A percentile compares a stretch with the other conserved stretches of the same genome.
These are phyloP conservation scores for Papilio dardanus DNA, from an alignment of 1,140 invertebrate species.

Conservation along the genomic window DNA sequence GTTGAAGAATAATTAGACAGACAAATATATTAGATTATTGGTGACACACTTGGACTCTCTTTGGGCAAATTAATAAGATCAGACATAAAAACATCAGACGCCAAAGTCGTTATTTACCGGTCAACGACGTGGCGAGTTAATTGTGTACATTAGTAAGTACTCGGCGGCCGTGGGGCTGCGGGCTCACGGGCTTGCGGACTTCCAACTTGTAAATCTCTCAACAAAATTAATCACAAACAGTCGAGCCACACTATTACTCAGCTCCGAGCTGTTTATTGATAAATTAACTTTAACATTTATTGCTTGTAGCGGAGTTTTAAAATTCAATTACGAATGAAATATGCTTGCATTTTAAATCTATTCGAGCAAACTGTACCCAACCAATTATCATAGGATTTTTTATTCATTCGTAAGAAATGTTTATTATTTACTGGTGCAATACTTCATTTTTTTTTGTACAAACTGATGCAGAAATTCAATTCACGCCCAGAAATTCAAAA, in stretches of 20 bases:
- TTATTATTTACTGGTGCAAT: not conserved
- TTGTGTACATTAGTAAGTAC: constrained; percentile 17
- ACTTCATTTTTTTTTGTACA: not conserved
- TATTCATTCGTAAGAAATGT: not conserved
- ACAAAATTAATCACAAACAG: constrained; percentile 22
- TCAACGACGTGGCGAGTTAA: constrained; percentile 7
- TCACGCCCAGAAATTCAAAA: not conserved
- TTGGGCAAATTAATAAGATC: too few species aligned
- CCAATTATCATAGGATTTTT: not conserved
- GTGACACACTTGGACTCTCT: too few species aligned
- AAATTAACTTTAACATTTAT: constrained; percentile 19
- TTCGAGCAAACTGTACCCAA: not conserved
- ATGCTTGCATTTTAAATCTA: not conserved
- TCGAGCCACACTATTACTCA: constrained; percentile 15
- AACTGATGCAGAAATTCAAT: too few species aligned
- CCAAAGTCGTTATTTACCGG: constrained; percentile 6
- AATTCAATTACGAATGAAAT: constrained; percentile 6
- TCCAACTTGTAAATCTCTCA: constrained; percentile 21
- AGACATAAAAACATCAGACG: not conserved
- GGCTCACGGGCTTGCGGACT: not conserved
- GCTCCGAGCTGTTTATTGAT: constrained; percentile 2
- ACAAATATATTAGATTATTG: too few species aligned
- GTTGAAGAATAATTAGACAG: too few species aligned
- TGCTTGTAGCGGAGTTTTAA: not conserved
- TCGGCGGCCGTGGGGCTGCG: not conserved